phyloP scores from a whole-genome alignment of 2,113 vertebrate species.

The Dasyprocta punctata region DNA sequence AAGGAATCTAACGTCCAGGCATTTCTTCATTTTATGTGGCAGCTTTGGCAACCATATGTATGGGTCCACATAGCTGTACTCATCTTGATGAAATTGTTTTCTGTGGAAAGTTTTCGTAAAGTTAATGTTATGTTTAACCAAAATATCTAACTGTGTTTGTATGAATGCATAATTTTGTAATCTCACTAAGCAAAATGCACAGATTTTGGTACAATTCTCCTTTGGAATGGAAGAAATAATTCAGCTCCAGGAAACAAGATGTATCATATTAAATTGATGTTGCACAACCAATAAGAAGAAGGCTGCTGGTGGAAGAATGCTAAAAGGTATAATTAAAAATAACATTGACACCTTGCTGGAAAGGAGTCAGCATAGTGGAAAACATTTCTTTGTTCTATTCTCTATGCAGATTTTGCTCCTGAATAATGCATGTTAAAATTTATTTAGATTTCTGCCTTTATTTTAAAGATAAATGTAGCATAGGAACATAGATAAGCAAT shows the following conservation, averaged over 20 bases:
- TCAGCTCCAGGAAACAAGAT: neutral
- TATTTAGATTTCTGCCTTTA: slow-evolving; percentile 44
- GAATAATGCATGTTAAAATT: slow-evolving; percentile 19
- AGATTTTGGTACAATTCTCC: slow-evolving; percentile 23
- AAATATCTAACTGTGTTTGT: neutral
- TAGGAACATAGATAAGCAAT: neutral
- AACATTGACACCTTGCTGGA: slow-evolving; percentile 3
- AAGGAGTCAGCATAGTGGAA: slow-evolving; percentile 8
- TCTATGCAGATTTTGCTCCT: neutral
- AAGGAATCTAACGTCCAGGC: neutral
- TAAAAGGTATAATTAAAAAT: slow-evolving; percentile 52
- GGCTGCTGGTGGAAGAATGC: neutral
- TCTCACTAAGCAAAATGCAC: neutral
- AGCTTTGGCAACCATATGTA: neutral
- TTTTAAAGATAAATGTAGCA: neutral
- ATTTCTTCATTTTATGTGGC: neutral
- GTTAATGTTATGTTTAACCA: neutral
- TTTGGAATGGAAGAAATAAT: slow-evolving; percentile 19
- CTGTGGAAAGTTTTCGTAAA: neutral
- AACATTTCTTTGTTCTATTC: slow-evolving; percentile 55
- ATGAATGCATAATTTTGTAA: neutral
- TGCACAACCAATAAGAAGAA: neutral
- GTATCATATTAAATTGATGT: slow-evolving; percentile 14
- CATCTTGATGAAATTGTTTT: neutral
- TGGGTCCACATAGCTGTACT: neutral